Evolutionary conservation across 2,113 vertebrate species (phyloP).

Genomic region (Anseranas semipalmata): DNA sequence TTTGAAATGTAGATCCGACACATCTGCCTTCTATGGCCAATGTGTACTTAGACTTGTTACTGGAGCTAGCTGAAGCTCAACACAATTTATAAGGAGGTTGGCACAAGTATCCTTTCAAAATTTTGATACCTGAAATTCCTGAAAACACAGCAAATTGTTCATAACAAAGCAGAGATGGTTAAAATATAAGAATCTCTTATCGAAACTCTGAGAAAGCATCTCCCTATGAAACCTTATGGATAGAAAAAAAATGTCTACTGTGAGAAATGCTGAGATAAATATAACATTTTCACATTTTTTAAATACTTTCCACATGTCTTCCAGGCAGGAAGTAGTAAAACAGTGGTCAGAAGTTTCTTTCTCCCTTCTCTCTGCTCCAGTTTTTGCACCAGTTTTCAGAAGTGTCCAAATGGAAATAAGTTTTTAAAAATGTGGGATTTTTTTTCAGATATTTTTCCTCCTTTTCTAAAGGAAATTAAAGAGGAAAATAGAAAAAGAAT

Average conservation of each 20-base stretch:
- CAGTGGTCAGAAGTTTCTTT: neutral
- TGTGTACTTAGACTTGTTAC: neutral
- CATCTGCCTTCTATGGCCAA: neutral
- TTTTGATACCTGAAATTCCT: neutral
- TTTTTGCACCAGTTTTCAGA: neutral
- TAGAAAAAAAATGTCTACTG: neutral
- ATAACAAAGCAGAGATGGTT: neutral
- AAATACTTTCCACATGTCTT: neutral
- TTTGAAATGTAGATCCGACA: neutral
- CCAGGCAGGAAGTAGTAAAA: neutral
- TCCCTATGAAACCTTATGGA: neutral
- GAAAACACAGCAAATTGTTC: neutral
- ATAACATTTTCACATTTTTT: neutral
- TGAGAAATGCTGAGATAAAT: neutral
- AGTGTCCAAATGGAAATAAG: neutral
- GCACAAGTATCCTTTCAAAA: neutral
- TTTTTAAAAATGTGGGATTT: rapidly evolving
- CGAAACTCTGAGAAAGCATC: neutral
- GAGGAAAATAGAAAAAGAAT: neutral
- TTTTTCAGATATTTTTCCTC: neutral
- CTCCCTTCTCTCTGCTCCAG: neutral
- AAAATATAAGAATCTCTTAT: neutral
- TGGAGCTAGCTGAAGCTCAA: neutral
- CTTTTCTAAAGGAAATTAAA: neutral
- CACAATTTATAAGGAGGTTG: neutral